Evolutionary conservation across 2,113 vertebrate genomes (phyloP).

Genomic region (Mystacornis crossleyi): DNA sequence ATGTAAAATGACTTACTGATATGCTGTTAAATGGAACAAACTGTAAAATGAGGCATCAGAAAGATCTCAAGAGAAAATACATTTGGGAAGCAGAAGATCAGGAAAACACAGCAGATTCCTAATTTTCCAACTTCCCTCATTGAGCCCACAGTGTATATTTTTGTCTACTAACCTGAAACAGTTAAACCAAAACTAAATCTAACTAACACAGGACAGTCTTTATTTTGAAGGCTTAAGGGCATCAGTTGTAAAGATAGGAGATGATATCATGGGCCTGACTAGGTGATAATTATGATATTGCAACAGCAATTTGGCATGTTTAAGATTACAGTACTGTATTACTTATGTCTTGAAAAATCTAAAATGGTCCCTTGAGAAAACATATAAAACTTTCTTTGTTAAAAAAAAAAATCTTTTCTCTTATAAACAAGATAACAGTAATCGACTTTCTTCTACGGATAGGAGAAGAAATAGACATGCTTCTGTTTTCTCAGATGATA

Average conservation of each 20-base stretch:
- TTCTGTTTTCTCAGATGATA: background rate
- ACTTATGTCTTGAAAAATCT: background rate
- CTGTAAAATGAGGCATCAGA: background rate
- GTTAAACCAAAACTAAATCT: background rate
- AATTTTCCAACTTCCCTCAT: background rate
- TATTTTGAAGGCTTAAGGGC: background rate
- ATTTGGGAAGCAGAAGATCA: background rate
- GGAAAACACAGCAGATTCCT: background rate
- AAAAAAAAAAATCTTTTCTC: background rate
- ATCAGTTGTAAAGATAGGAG: background rate
- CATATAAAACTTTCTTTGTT: background rate
- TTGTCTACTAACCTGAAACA: background rate
- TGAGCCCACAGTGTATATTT: background rate
- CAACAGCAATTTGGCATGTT: background rate
- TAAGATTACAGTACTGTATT: background rate
- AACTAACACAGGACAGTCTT: background rate
- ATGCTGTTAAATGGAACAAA: background rate
- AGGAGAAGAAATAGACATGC: background rate
- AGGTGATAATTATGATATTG: background rate
- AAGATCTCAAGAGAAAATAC: background rate
- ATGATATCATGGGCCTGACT: background rate
- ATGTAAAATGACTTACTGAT: background rate
- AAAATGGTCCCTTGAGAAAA: background rate
- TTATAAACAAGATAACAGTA: background rate
- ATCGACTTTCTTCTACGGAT: background rate